Evolutionary conservation across 2,797 vertebrate species (phyloP).

Genomic region (Gobio occitaniae): DNA sequence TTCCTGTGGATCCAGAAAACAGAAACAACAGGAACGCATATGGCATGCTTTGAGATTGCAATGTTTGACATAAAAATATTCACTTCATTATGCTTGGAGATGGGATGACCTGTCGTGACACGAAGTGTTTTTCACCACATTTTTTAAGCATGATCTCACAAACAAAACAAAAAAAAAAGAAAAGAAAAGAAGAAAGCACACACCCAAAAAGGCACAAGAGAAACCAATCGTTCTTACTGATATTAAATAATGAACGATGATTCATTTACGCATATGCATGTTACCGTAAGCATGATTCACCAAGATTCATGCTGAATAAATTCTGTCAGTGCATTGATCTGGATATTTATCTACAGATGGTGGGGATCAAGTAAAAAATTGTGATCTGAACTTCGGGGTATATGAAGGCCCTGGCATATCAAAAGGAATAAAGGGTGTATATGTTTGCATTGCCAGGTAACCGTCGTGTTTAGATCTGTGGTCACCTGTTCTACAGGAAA

Average conservation of each 20-base stretch:
- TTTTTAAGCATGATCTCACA: slow-evolving; percentile 94
- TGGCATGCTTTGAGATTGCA: slow-evolving; percentile 66
- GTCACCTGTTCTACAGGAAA: slow-evolving; percentile 53
- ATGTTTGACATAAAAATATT: slow-evolving; percentile 73
- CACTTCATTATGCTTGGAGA: slow-evolving; percentile 89
- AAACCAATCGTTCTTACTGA: slow-evolving; percentile 57
- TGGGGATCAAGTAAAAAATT: slow-evolving; percentile 21
- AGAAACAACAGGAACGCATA: slow-evolving; percentile 61
- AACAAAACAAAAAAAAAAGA: slow-evolving; percentile 60
- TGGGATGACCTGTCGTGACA: slow-evolving; percentile 92
- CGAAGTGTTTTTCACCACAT: slow-evolving; percentile 96
- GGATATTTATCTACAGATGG: slow-evolving; percentile 33
- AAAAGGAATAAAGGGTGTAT: slow-evolving; percentile 79
- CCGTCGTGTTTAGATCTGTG: slow-evolving; percentile 52
- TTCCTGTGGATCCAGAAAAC: slow-evolving; percentile 28
- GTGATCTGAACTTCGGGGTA: neutral
- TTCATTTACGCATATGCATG: slow-evolving; percentile 26
- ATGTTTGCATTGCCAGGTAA: slow-evolving; percentile 63
- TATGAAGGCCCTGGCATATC: slow-evolving; percentile 80
- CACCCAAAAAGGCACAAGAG: slow-evolving; percentile 88
- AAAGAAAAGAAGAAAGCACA: slow-evolving; percentile 76
- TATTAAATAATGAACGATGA: slow-evolving; percentile 31
- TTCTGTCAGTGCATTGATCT: slow-evolving; percentile 34
- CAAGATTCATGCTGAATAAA: slow-evolving; percentile 39
- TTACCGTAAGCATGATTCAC: slow-evolving; percentile 29